Evolutionary conservation across 2,113 vertebrate genomes (phyloP), one percentile per base, ranked within the genome.

Genomic region (Edolisoma coerulescens): DNA sequence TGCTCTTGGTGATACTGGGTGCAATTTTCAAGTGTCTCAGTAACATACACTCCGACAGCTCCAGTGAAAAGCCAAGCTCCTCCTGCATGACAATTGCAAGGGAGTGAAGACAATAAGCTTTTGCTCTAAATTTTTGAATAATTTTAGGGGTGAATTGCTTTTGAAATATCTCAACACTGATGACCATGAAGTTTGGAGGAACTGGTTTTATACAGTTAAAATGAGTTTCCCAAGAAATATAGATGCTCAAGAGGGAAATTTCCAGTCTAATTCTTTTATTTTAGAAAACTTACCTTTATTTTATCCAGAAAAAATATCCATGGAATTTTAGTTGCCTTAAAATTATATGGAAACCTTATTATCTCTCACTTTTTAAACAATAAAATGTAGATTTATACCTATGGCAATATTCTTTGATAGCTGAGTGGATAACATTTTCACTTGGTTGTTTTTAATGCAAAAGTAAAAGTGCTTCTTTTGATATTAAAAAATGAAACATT

Each of bases 1-100:
- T 90, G 83, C 83, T 95, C 73, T 65, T 94, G 88, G 83, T 94
- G 96, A 84, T 92, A 84, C n/a, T 92, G 80, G 88, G 95, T 94
- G 84, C 83, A 90, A 52, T 92, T 96, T 96, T 90, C 59, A 67
- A 90, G 90, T 42, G 70, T 32, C 79, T 93, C 56, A 35, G 50
- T 77, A 93, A 84, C 52, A 52, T 4, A 57, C 15, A 2, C 47
- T 90, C 42, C 74, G 73, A 60, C 47, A 28, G 71, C 24, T 41
- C 76, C 81, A 87, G 33, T 7, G 42, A 92, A 86, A 92, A 94
- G 44, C 22, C 33, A 63, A 56, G 76, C n/a, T 84, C 21, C 21
- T 59, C 42, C 4, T 3, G 5, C 32, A 42, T 6, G 32, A 49
- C 30, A 70, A 23, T n/a, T 68, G 26, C 73, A 84, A 77, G 68